These are phyloP conservation scores for Polydrusus cervinus DNA, from an alignment of 2,888 invertebrate species.

Conservation along the genomic window DNA sequence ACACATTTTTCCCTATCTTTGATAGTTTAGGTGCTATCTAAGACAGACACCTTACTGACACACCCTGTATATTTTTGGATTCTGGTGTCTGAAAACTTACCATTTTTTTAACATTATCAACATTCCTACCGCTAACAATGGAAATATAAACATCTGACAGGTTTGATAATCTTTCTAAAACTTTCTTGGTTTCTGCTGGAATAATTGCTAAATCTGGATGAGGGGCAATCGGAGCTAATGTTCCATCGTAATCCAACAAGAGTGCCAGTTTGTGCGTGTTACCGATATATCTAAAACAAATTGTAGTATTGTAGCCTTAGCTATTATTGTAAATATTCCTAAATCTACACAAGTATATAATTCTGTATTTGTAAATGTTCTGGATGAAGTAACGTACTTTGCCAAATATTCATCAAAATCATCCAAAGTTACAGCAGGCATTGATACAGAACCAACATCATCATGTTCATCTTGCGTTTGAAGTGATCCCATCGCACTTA, in stretches of 20 bases:
- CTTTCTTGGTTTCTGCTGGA: slow-evolving; percentile 88
- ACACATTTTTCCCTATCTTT: too few species aligned
- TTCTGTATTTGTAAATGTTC: too few species aligned
- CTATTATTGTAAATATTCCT: too few species aligned
- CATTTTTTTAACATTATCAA: slow-evolving; percentile 91
- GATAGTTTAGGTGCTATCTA: too few species aligned
- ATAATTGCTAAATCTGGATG: slow-evolving; percentile 92
- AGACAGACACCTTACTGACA: too few species aligned
- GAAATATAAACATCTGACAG: slow-evolving; percentile 91
- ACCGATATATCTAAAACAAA: slow-evolving; percentile 82
- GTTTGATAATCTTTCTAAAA: slow-evolving; percentile 86
- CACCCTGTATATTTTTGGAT: neutral
- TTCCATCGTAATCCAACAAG: slow-evolving; percentile 91
- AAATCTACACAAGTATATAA: too few species aligned
- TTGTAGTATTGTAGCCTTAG: slow-evolving; percentile 7
- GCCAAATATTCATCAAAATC: slow-evolving; percentile 92
- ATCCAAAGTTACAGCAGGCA: slow-evolving; percentile 93
- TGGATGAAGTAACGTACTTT: slow-evolving; percentile 77
- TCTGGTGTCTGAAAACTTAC: slow-evolving; percentile 68
- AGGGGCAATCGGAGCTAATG: slow-evolving; percentile 90
- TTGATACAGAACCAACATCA: slow-evolving; percentile 87
- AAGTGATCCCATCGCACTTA: slow-evolving; percentile 90
- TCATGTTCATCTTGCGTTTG: slow-evolving; percentile 82
- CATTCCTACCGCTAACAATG: slow-evolving; percentile 89
- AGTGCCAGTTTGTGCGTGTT: slow-evolving; percentile 89